Conservation (phyloP, 1,140 invertebrate species). For the Sitophilus oryzae region DNA sequence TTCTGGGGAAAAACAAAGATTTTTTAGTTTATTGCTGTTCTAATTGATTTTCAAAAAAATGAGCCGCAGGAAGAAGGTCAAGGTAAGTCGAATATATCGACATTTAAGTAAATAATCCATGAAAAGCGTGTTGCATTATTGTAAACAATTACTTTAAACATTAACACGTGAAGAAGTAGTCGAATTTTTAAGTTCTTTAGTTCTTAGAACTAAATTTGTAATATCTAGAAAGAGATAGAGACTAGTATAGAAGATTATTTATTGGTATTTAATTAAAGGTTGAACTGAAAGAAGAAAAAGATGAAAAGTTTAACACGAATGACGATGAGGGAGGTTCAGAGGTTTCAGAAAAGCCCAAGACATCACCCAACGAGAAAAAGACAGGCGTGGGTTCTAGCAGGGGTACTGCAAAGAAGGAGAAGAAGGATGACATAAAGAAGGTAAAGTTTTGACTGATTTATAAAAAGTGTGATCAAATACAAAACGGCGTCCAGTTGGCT, state of each 20-base stretch:
- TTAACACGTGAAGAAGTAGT: too few species aligned
- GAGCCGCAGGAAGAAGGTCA: constrained; percentile 61
- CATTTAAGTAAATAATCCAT: background rate
- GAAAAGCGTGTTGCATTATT: constrained; percentile 2
- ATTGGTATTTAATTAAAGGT: too few species aligned
- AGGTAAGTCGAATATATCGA: constrained; percentile 43
- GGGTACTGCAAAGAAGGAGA: constrained; percentile 41
- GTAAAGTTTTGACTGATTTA: too few species aligned
- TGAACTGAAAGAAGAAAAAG: constrained; percentile 58
- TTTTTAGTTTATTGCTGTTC: too few species aligned
- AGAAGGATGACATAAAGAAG: constrained; percentile 49
- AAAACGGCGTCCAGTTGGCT: too few species aligned
- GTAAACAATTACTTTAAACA: constrained; percentile 43
- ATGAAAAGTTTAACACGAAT: constrained; percentile 57
- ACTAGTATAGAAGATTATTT: too few species aligned
- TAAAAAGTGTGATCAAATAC: background rate
- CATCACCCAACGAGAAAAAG: constrained; percentile 44
- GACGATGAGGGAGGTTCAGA: constrained; percentile 61
- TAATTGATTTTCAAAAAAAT: too few species aligned
- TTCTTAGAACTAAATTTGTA: too few species aligned
- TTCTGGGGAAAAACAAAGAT: too few species aligned
- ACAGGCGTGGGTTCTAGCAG: constrained; percentile 40
- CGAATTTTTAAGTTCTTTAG: too few species aligned
- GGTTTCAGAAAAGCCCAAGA: constrained; percentile 58
- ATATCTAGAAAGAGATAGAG: too few species aligned